phyloP scores from a whole-genome alignment of 2,888 invertebrate genomes.

The Eristalis pertinax region DNA sequence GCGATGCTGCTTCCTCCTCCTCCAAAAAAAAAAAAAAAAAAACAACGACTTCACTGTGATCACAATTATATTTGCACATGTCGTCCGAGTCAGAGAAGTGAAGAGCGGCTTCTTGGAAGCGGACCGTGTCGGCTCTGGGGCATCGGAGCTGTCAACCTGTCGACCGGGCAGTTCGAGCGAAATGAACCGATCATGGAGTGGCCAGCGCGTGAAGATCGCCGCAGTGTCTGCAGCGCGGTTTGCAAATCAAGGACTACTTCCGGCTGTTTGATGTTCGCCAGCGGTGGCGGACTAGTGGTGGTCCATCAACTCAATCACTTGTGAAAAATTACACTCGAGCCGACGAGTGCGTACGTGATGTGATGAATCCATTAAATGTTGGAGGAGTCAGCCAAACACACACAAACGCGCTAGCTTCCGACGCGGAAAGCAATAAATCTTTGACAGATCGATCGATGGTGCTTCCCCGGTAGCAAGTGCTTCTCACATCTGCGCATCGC shows the following conservation, averaged over 20 bases:
- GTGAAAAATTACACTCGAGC: conserved; percentile 26
- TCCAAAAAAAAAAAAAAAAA: neutral
- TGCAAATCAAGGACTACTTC: conserved; percentile 34
- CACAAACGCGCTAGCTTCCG: neutral
- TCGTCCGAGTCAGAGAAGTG: neutral
- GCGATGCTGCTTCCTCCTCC: neutral
- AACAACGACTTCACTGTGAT: conserved; percentile 5
- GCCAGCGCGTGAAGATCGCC: conserved; percentile 3
- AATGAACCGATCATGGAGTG: conserved; percentile 22
- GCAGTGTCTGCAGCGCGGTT: neutral
- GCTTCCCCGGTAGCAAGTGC: conserved; percentile 38
- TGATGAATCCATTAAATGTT: conserved; percentile 38
- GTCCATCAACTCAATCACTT: conserved; percentile 39
- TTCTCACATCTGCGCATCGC: neutral
- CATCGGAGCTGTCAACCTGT: conserved; percentile 8
- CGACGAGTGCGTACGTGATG: neutral
- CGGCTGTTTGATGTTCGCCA: conserved; percentile 12
- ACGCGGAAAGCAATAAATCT: conserved; percentile 44
- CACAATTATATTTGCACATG: conserved; percentile 25
- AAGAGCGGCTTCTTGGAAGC: neutral
- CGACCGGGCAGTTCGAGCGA: neutral
- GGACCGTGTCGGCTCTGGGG: neutral
- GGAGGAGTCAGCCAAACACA: neutral
- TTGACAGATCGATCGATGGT: conserved; percentile 31
- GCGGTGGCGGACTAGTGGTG: too few relatives aligned